Percentiles rank a stretch among this genome's conserved stretches.
phyloP scores from a whole-genome alignment of 2,888 invertebrate genomes.

The Epistrophe grossulariae region DNA sequence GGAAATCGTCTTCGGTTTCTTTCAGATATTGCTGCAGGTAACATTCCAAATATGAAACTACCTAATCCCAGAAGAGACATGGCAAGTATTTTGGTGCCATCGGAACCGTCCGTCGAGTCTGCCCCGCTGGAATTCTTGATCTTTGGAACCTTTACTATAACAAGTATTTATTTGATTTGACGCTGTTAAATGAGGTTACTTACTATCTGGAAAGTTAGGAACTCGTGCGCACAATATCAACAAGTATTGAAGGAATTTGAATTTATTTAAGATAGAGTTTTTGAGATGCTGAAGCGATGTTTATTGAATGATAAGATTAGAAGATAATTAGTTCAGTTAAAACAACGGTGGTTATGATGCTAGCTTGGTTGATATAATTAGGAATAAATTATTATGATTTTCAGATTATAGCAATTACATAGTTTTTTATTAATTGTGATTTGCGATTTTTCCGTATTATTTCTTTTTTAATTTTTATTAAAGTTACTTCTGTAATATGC shows the following conservation, averaged over 20 bases:
- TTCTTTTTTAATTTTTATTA: not conserved
- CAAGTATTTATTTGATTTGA: conserved; percentile 1
- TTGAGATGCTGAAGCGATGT: conserved; percentile 15
- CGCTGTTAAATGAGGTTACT: not conserved
- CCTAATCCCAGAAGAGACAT: conserved; percentile 88
- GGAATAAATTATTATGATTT: not conserved
- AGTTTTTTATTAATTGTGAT: not conserved
- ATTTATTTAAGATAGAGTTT: conserved; percentile 12
- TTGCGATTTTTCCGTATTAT: too few species aligned
- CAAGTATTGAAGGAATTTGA: not conserved
- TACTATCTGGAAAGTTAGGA: conserved; percentile 15
- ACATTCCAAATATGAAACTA: conserved; percentile 88
- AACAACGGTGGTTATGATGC: not conserved
- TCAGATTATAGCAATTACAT: not conserved
- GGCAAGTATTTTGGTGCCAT: conserved; percentile 87
- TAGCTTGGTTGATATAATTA: not conserved
- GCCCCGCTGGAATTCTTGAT: conserved; percentile 40
- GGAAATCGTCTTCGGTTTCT: conserved; percentile 86
- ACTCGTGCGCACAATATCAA: conserved; percentile 7
- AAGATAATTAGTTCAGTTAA: not conserved
- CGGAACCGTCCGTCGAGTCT: conserved; percentile 76
- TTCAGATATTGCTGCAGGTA: conserved; percentile 88
- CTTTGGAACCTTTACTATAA: not conserved
- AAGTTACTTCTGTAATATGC: not conserved
- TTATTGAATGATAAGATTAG: conserved; percentile 26